These are phyloP conservation scores for Serinus canaria DNA, from an alignment of 2,113 vertebrate genomes.

Conservation along the genomic window DNA sequence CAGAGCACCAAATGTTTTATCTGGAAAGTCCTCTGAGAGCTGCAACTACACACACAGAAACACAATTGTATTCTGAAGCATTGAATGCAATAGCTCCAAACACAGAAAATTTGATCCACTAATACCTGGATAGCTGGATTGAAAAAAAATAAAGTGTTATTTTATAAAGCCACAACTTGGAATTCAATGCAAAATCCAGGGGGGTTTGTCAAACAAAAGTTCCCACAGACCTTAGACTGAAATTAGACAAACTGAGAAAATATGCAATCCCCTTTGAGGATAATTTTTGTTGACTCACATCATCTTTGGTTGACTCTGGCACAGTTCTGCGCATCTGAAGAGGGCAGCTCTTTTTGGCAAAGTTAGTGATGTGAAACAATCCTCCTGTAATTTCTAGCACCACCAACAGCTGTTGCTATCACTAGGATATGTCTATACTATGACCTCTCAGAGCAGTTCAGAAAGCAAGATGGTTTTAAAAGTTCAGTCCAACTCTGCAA, in stretches of 20 bases:
- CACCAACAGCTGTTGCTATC: not conserved
- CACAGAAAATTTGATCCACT: not conserved
- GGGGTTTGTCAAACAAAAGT: not conserved
- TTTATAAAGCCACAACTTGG: not conserved
- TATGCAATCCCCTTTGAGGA: not conserved
- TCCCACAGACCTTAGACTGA: not conserved
- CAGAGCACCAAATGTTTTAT: not conserved
- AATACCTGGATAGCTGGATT: not conserved
- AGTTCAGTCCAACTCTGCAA: not conserved
- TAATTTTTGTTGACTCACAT: fast-evolving
- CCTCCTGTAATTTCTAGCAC: not conserved
- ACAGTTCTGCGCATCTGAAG: not conserved
- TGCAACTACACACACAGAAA: not conserved
- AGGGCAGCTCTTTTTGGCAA: not conserved
- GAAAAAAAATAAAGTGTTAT: not conserved
- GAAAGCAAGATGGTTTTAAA: not conserved
- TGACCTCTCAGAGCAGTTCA: not conserved
- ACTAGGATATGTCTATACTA: no score
- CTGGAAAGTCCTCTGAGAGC: not conserved
- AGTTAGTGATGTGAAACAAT: not conserved
- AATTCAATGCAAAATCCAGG: not conserved
- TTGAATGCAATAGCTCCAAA: not conserved
- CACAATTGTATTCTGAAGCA: not conserved
- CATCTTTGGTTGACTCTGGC: not conserved
- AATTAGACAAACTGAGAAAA: not conserved